These are phyloP conservation scores for Capitulum mitella DNA, from an alignment of 2,888 invertebrate species.

Conservation along the genomic window DNA sequence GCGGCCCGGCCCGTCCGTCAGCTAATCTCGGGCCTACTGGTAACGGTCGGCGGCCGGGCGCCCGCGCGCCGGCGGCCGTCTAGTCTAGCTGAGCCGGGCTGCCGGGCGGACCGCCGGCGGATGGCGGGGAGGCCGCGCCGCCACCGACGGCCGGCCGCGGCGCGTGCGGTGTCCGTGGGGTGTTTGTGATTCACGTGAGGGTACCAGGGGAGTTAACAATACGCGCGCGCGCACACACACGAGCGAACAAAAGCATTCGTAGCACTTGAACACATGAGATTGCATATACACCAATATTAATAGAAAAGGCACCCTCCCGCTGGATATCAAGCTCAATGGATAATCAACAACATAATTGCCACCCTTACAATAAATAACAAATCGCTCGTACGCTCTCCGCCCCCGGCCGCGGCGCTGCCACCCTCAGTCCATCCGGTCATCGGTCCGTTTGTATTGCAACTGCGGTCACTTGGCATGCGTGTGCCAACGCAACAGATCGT, in stretches of 20 bases:
- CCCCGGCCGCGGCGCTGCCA: background rate
- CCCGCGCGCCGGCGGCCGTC: too few relatives aligned
- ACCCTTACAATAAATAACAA: constrained; percentile 17
- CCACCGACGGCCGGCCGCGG: too few relatives aligned
- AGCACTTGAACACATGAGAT: background rate
- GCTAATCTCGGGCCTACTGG: constrained; percentile 6
- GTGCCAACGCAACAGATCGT: background rate
- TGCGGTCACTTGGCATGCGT: background rate
- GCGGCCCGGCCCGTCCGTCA: too few relatives aligned
- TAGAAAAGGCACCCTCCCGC: constrained; percentile 20
- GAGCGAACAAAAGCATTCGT: background rate
- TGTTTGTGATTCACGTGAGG: too few relatives aligned
- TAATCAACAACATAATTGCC: constrained; percentile 21
- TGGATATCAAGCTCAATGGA: constrained; percentile 22
- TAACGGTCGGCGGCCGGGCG: background rate
- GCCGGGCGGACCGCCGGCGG: too few relatives aligned
- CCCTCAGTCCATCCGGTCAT: background rate
- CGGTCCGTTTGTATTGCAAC: constrained; percentile 6
- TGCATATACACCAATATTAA: constrained; percentile 16
- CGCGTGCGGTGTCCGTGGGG: too few relatives aligned
- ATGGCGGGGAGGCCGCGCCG: too few relatives aligned
- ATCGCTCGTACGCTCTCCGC: background rate
- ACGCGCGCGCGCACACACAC: background rate
- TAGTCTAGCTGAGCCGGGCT: too few relatives aligned
- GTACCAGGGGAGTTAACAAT: too few relatives aligned